Evolutionary conservation across 2,113 vertebrate species (phyloP), one percentile per base, ranked within the genome.

Genomic region (Pagrus major): DNA sequence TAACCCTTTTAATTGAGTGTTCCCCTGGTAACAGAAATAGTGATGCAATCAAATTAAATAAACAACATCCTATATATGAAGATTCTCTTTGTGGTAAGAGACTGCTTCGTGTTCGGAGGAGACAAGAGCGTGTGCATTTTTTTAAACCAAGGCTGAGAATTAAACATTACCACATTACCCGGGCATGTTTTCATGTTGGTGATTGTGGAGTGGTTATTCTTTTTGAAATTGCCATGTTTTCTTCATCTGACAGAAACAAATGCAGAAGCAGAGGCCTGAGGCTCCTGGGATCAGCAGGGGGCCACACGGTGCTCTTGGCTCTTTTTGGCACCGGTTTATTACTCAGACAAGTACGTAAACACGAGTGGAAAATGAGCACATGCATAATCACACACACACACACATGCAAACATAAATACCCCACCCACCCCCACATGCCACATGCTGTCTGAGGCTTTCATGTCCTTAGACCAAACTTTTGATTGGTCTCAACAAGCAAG

Each of bases 401-500:
- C 41, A 18, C 70, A 72, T 49, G 49, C 69, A 33, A 71, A 71
- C 31, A 54, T 49, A 20, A 44, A 44, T 65, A 83, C 63, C 41
- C 59, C 79, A 5, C 75, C 67, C 76, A 42, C 51, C 54, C 71
- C 39, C 56, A 64, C 52, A 67, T n/a, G 49, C 64, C 83, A 55
- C 80, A 90, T 29, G 71, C 51, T 56, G 81, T 79, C 66, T 61
- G 6, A 21, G 29, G 46, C 92, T 94, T 94, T 93, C 85, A 94
- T 88, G 90, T 94, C 81, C 80, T 74, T 64, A 44, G 80, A 75
- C n/a, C 47, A 78, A 88, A 87, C 54, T 75, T 85, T 78, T 89
- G 92, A 94, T 92, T 93, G 90, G 91, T 87, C 84, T 85, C 90
- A 89, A 84, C 73, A 89, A 93, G 90, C 88, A 73, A 76, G 83